Percentiles rank a stretch among this genome's conserved stretches.
Evolutionary conservation across 2,113 vertebrate species (phyloP).

Genomic region (Tyto alba): DNA sequence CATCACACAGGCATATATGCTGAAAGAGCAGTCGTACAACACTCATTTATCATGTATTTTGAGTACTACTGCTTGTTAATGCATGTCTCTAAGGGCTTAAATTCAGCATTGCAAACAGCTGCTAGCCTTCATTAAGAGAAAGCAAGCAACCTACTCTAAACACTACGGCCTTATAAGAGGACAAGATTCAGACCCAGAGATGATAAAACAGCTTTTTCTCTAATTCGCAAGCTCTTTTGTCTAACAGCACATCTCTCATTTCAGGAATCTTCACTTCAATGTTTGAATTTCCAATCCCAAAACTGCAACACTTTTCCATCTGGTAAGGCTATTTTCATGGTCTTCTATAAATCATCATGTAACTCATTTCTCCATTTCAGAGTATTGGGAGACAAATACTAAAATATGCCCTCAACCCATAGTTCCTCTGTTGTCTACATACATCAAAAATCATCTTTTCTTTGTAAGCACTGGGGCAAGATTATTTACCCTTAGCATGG

Average conservation of each 20-base stretch:
- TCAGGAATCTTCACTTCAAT: background rate
- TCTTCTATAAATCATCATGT: background rate
- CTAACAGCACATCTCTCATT: background rate
- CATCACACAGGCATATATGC: background rate
- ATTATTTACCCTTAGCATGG: background rate
- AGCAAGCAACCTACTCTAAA: background rate
- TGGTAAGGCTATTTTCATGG: background rate
- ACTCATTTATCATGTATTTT: background rate
- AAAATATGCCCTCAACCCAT: background rate
- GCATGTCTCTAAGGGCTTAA: constrained; percentile 3
- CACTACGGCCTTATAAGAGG: background rate
- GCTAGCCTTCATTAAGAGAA: constrained; percentile 22
- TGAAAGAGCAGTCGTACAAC: background rate
- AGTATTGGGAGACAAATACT: background rate
- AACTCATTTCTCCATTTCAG: background rate
- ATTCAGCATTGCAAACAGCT: constrained; percentile 10
- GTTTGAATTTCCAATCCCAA: background rate
- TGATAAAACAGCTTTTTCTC: background rate
- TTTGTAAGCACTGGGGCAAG: background rate
- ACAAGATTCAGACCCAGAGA: background rate
- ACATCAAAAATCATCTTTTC: background rate
- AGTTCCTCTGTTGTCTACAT: background rate
- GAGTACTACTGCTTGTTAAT: background rate
- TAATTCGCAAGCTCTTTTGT: background rate
- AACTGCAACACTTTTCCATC: background rate